Percentiles rank a stretch among this genome's conserved stretches.
Evolutionary conservation across 2,797 vertebrate genomes (phyloP).

Genomic region (Prionace glauca): DNA sequence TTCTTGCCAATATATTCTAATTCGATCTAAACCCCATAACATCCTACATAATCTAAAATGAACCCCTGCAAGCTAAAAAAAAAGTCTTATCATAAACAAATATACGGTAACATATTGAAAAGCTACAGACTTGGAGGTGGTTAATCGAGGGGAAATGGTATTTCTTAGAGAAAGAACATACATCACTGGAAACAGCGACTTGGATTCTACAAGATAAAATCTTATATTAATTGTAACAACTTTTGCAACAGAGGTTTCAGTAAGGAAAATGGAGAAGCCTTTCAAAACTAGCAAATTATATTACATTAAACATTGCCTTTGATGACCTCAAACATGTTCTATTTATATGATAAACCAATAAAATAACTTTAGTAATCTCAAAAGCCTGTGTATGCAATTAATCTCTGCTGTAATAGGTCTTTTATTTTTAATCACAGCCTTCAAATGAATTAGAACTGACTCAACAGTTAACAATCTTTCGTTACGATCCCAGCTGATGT

Average conservation of each 20-base stretch:
- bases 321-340: background rate
- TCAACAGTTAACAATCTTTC: background rate
- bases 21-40: no score
- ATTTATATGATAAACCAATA: background rate
- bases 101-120: background rate
- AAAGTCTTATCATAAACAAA: background rate
- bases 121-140: background rate
- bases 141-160: background rate
- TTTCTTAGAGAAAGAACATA: background rate
- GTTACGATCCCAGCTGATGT: no score
- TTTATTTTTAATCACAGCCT: background rate
- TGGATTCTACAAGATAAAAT: background rate
- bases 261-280: background rate
- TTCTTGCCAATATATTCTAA: no score
- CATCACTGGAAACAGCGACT: background rate
- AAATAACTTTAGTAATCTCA: background rate
- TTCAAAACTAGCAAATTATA: background rate
- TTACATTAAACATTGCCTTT: background rate
- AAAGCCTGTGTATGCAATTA: background rate
- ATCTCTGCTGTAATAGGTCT: background rate
- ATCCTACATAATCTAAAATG: no score
- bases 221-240: slow-evolving; percentile 4
- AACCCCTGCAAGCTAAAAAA: background rate
- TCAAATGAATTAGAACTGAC: background rate
- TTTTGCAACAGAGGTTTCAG: background rate